Evolutionary conservation across 2,888 invertebrate genomes (phyloP).

Genomic region (Thelaira solivaga): DNA sequence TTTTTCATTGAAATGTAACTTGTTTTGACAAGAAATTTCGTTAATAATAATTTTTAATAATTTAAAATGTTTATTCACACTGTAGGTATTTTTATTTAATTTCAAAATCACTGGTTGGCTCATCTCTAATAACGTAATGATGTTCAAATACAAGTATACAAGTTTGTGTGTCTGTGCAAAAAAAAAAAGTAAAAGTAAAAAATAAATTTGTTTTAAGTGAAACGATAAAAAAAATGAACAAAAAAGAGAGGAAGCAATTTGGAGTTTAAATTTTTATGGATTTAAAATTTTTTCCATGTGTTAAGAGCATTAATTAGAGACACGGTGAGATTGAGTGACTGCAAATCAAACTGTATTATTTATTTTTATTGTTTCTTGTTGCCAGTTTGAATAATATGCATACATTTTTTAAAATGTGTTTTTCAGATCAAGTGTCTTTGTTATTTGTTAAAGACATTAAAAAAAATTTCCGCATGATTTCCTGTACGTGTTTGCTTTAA

Average conservation of each 20-base stretch:
- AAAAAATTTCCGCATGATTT: slow-evolving; percentile 50
- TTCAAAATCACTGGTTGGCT: too few relatives aligned
- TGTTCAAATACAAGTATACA: too few relatives aligned
- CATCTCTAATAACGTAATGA: too few relatives aligned
- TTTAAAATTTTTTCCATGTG: not conserved
- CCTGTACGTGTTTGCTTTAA: slow-evolving; percentile 41
- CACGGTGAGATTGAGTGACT: slow-evolving; percentile 19
- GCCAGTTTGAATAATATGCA: slow-evolving; percentile 32
- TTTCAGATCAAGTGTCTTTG: slow-evolving; percentile 29
- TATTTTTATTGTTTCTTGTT: not conserved
- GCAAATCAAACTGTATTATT: slow-evolving; percentile 9
- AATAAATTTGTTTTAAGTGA: not conserved
- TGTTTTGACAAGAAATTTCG: too few relatives aligned
- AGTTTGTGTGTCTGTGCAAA: not conserved
- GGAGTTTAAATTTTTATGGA: slow-evolving; percentile 2
- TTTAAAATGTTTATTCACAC: too few relatives aligned
- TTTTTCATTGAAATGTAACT: too few relatives aligned
- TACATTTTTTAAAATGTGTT: slow-evolving; percentile 6
- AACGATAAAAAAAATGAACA: slow-evolving; percentile 4
- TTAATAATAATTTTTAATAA: too few relatives aligned
- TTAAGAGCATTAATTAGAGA: slow-evolving; percentile 54
- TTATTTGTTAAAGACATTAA: slow-evolving; percentile 1
- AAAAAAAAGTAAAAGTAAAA: slow-evolving; percentile 37
- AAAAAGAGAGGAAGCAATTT: slow-evolving; percentile 56
- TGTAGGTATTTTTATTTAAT: too few relatives aligned